These are phyloP conservation scores for Meteorus colon DNA, from an alignment of 2,888 invertebrate species.

Conservation along the genomic window DNA sequence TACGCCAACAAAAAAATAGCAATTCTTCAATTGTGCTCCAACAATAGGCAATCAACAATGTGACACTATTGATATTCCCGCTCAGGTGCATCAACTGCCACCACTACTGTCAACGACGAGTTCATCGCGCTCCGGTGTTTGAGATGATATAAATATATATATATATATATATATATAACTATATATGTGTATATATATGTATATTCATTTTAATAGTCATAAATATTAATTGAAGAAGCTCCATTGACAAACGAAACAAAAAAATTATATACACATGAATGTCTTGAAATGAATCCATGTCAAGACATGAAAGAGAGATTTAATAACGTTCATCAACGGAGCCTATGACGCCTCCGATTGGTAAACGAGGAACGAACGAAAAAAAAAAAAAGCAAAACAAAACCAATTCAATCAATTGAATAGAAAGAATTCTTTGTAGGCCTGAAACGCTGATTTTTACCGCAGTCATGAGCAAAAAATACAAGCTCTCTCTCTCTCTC, in stretches of 20 bases:
- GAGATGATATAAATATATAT: neutral
- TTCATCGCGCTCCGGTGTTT: slow-evolving; percentile 21
- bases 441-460: slow-evolving; percentile 34
- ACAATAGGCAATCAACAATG: slow-evolving; percentile 61
- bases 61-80: slow-evolving; percentile 65
- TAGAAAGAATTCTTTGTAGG: slow-evolving; percentile 20
- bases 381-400: neutral
- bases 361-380: neutral
- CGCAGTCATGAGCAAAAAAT: slow-evolving; percentile 19
- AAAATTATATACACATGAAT: neutral
- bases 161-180: neutral
- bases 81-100: slow-evolving; percentile 67
- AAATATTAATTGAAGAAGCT: slow-evolving; percentile 9
- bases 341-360: slow-evolving; percentile 5
- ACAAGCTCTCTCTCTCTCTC: slow-evolving; percentile 29
- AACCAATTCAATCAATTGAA: neutral
- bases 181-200: neutral
- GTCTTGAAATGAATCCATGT: neutral
- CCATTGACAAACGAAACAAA: neutral
- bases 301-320: neutral
- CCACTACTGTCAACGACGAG: slow-evolving; percentile 54
- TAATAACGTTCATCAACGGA: neutral
- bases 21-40: slow-evolving; percentile 62
- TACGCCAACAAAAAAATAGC: slow-evolving; percentile 85
- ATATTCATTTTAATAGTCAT: neutral